Conservation (phyloP, 1,140 invertebrate genomes). For the Ruditapes philippinarum region DNA sequence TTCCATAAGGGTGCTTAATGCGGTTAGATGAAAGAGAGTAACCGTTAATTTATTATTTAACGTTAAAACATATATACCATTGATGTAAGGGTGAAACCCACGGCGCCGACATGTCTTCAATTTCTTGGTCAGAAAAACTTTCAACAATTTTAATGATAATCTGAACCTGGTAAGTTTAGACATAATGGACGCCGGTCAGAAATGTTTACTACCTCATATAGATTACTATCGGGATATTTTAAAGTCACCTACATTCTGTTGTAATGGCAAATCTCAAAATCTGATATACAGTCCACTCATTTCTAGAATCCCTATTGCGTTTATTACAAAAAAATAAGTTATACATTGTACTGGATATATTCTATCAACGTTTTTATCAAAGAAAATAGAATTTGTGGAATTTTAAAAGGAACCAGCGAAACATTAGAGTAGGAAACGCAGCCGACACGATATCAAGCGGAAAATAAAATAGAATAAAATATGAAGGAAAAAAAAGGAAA, state of each 20-base stretch:
- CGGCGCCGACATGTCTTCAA: conserved; percentile 19
- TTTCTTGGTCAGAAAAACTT: conserved; percentile 19
- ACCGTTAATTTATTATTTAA: conserved; percentile 62
- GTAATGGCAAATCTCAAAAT: neutral
- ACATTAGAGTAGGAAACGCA: neutral
- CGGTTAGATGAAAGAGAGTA: conserved; percentile 7
- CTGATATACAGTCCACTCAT: neutral
- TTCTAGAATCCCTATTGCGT: neutral
- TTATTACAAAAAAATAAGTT: conserved; percentile 1
- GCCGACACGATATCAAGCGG: no score
- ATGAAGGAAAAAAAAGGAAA: no score
- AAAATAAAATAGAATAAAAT: no score
- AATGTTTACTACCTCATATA: conserved; percentile 10
- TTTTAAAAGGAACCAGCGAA: neutral
- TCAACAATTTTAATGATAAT: conserved; percentile 38
- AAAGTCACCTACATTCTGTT: conserved; percentile 14
- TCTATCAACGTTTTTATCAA: neutral
- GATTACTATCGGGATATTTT: conserved; percentile 11
- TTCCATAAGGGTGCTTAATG: neutral
- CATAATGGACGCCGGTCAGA: neutral
- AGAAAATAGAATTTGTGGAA: neutral
- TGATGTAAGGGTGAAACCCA: conserved; percentile 38
- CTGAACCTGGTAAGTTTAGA: neutral
- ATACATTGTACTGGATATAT: neutral
- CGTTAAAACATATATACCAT: neutral